Percentiles rank a stretch among this genome's conserved stretches.
Evolutionary conservation across 2,888 invertebrate species (phyloP).

Genomic region (Phortica okadai): DNA sequence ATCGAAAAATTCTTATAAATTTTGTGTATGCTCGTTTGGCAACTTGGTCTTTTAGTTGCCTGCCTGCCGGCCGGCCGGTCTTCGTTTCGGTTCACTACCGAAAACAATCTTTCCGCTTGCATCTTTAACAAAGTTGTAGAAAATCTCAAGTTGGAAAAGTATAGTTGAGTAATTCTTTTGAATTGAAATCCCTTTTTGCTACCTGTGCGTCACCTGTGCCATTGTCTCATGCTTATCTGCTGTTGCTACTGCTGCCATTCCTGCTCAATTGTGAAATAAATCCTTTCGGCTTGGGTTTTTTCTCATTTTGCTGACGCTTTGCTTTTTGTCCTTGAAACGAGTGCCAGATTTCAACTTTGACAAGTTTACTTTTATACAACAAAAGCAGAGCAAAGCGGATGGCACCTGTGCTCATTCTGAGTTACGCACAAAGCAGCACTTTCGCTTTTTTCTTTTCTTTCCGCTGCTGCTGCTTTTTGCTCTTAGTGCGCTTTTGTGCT

Average conservation of each 20-base stretch:
- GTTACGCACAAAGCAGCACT: conserved; percentile 65
- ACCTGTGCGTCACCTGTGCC: conserved; percentile 15
- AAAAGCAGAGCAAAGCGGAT: conserved; percentile 4
- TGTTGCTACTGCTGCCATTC: background rate
- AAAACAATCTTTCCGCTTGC: background rate
- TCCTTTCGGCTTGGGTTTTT: background rate
- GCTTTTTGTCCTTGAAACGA: conserved; percentile 29
- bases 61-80: background rate
- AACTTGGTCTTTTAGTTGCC: background rate
- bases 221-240: conserved; percentile 20
- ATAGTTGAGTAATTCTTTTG: conserved; percentile 34
- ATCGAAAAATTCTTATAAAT: background rate
- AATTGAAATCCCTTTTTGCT: conserved; percentile 14
- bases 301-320: conserved; percentile 21
- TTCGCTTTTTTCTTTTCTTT: conserved; percentile 53
- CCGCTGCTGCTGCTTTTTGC: too few relatives aligned
- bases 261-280: conserved; percentile 19
- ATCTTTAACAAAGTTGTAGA: background rate
- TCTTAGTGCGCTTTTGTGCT: too few relatives aligned
- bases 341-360: conserved; percentile 31
- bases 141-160: background rate
- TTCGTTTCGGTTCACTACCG: background rate
- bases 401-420: conserved; percentile 24
- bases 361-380: conserved; percentile 17
- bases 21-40: background rate